Evolutionary conservation across 2,888 invertebrate species (phyloP), one percentile per base, ranked within the genome.

Genomic region (Acrobasis repandana): DNA sequence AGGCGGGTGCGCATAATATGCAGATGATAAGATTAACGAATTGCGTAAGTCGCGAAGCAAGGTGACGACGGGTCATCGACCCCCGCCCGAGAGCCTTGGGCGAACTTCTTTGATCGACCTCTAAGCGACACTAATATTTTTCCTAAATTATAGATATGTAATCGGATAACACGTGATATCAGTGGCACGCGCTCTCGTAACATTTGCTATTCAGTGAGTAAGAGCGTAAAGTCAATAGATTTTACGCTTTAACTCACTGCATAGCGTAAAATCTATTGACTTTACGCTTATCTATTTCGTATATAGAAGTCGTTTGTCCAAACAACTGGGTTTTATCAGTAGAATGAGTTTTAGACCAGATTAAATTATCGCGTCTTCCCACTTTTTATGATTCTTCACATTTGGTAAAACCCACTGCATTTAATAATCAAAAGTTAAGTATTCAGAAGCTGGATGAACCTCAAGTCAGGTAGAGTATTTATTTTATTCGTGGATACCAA

Each of bases 41-140:
- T 92, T 92, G 91, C 91, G 91, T 91, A 92, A 90, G 86, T 82
- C 82, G 83, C 85, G 85, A 82, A 76, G 83, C 90, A 91, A 92
- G 91, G 91, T 90, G 85, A 90, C 83, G 84, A 80, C 82, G 85
- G 91, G 91, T 91, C 91, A 88, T 80, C 89, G 91, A 90, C 91
- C 85, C 80, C 79, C 74, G 77, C 73, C 69, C 67, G 70, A 79
- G 79, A 86, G 88, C 91, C 91, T 91, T 90, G 91, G 52, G 77
- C 85, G 76, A 80, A 83, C 84, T 80, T 82, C 81, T 85, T 79
- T 77, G 79, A 65, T 69, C 84, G 89, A 90, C 89, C 89, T 91
- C 86, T 85, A 86, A 81, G 75, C 76, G 79, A 84, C 80, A 80
- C 79, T 81, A 83, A 80, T 80, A 76, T 75, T 68, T 66, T 62